Evolutionary conservation across 92 coral and sea anemone species (phyloP), one percentile per base, ranked within the genome.

Genomic region (Umimayanthus chanpuru): DNA sequence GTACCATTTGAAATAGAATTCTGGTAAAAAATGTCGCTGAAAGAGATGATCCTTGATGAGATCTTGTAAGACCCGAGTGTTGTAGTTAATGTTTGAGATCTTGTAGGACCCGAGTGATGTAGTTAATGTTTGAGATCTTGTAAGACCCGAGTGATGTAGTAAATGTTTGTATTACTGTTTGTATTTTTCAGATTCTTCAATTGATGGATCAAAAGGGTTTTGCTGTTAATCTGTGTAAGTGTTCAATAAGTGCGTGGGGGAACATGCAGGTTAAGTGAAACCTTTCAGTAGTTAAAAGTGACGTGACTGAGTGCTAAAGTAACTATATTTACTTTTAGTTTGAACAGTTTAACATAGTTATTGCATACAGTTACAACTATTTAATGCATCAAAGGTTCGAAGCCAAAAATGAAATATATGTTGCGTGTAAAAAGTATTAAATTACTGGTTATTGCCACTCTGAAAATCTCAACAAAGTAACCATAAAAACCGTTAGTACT

Each of bases 181-280:
- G 18, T 66, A 16, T 1, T 29, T 68, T 83, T 83, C 66, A 83
- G 87, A 73, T 83, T 83, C 78, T 83, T 38, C 32, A 68, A 28
- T 47, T 68, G 74, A 10, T 83, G 66, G 87, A 83, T 4, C 87
- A 71, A 47, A 70, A 50, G 28, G 78, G 78, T 15, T 83, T 83
- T 47, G 78, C 87, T 70, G 64, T 50, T 26, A 83, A 83, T 29
- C 40, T 83, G 67, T 74, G 87, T 83, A 70, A 70, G 87, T 83
- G 38, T 78, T 78, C 1, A 43, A 3, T 38, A 53, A 47, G 82
- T 78, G 39, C 36, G 36, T 32, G 36, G 36, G 36, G 76, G 76
- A 72, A 72, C 58, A 53, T 32, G 36, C 58, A 53, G 58, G 58
- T 53, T 12, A 53, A 53, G 58, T 4, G 58, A 12, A 53, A 53